These are phyloP conservation scores for Zaprionus lachaisei DNA, from an alignment of 1,140 invertebrate species.

Conservation along the genomic window DNA sequence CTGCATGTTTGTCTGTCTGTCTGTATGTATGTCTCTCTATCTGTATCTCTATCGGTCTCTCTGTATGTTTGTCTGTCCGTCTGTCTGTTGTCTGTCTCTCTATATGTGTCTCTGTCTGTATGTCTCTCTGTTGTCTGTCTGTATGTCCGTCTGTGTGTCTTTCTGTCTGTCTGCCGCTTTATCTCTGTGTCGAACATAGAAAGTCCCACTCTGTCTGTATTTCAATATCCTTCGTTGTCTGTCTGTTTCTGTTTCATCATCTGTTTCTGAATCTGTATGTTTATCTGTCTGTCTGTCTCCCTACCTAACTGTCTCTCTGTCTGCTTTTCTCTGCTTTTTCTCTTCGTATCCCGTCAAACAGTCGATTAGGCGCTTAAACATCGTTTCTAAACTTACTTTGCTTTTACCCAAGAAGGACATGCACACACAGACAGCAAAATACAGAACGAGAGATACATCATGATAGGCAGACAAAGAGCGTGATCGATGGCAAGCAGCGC, in stretches of 20 bases:
- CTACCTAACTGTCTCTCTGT: background rate
- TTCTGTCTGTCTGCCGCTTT: background rate
- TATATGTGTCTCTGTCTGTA: too few relatives aligned
- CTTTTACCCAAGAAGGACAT: conserved; percentile 41
- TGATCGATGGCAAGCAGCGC: conserved; percentile 37
- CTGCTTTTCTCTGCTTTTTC: background rate
- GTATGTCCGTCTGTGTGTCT: background rate
- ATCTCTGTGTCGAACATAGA: background rate
- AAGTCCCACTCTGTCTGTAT: background rate
- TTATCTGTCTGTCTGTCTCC: background rate
- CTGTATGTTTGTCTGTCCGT: background rate
- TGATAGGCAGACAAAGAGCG: background rate
- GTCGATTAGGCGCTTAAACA: background rate
- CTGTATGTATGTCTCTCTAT: background rate
- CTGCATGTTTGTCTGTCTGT: background rate
- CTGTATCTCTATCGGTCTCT: too few relatives aligned
- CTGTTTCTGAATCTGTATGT: background rate
- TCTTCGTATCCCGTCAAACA: background rate
- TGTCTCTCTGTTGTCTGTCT: too few relatives aligned
- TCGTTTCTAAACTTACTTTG: background rate
- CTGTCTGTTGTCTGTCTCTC: background rate
- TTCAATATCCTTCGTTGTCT: background rate
- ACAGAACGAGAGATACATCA: background rate
- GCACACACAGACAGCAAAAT: background rate
- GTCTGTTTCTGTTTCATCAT: too few relatives aligned